A percentile compares a stretch with the other conserved stretches of the same genome.
These are phyloP conservation scores for Gonocerus acuteangulatus DNA, from an alignment of 2,888 invertebrate species.

Conservation along the genomic window DNA sequence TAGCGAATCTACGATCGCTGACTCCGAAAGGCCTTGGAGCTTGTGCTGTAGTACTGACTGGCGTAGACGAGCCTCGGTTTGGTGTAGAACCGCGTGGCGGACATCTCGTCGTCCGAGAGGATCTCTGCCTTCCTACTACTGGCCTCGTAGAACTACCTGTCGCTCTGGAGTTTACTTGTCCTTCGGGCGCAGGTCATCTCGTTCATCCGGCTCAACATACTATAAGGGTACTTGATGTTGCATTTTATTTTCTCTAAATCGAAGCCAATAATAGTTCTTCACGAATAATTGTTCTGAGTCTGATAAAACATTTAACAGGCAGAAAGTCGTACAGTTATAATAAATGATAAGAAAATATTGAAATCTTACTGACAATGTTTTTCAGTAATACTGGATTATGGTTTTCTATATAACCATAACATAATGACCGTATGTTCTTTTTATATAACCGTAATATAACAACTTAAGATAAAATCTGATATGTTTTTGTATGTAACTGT, in stretches of 20 bases:
- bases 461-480: no score
- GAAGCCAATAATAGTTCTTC: no score
- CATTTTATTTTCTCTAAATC: not conserved
- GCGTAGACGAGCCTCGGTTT: slow-evolving; percentile 70
- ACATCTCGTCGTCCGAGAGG: slow-evolving; percentile 69
- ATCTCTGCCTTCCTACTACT: slow-evolving; percentile 66
- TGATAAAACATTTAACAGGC: no score
- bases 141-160: slow-evolving; percentile 75
- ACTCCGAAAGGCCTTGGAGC: slow-evolving; percentile 9
- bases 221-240: not conserved
- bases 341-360: no score
- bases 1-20: slow-evolving; percentile 42
- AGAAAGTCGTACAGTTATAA: no score
- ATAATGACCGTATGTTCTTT: no score
- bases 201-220: slow-evolving; percentile 36
- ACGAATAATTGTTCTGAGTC: no score
- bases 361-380: no score
- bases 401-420: no score
- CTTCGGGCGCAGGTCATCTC: slow-evolving; percentile 30
- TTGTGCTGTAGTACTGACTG: slow-evolving; percentile 40
- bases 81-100: slow-evolving; percentile 68
- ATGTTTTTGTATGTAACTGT: no score
- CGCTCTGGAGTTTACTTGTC: slow-evolving; percentile 47
- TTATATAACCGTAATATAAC: no score
- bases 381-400: no score